Evolutionary conservation across 2,797 vertebrate species (phyloP).

Genomic region (Pangasius larnaudii): DNA sequence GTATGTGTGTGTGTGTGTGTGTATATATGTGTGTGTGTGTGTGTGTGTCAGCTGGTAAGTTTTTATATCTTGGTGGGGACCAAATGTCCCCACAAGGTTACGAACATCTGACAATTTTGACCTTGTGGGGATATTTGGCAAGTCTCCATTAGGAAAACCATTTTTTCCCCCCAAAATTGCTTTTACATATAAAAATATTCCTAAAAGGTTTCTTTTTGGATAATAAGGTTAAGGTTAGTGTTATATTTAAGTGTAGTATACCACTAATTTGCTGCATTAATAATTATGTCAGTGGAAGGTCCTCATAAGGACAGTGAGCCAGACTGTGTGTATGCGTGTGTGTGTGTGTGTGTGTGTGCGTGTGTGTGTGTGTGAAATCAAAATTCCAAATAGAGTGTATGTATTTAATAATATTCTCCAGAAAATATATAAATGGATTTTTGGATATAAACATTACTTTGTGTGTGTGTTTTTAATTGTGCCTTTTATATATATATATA

Average conservation of each 20-base stretch:
- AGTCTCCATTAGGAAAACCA: too few species aligned
- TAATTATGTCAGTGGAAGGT: background rate
- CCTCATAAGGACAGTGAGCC: background rate
- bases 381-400: background rate
- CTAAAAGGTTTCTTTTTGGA: background rate
- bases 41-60: background rate
- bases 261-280: background rate
- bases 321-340: background rate
- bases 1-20: slow-evolving; percentile 40
- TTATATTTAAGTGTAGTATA: background rate
- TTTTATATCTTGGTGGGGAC: slow-evolving; percentile 1
- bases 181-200: background rate
- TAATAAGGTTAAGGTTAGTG: background rate
- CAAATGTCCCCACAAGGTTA: slow-evolving; percentile 10
- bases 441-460: slow-evolving; percentile 3
- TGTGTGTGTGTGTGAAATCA: background rate
- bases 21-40: background rate
- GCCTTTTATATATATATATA: too few species aligned
- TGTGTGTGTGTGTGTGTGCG: background rate
- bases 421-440: slow-evolving; percentile 15
- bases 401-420: slow-evolving; percentile 11
- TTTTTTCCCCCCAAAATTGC: background rate
- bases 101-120: background rate
- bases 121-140: background rate
- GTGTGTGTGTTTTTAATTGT: slow-evolving; percentile 35